Base-by-base conservation (phyloP, 2,888 invertebrate species). In the Stenichneumon culpator region DNA sequence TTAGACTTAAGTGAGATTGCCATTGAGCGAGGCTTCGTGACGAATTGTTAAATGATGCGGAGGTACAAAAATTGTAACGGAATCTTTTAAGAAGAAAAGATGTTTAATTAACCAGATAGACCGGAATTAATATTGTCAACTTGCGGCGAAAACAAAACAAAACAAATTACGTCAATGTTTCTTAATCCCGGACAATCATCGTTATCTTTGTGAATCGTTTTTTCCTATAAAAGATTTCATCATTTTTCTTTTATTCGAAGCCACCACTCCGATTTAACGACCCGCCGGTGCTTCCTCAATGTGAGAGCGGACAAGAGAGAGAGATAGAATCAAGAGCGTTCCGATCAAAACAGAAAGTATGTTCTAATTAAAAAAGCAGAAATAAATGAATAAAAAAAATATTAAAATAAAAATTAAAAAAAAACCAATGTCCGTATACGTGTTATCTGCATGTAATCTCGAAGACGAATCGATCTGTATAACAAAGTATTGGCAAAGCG, bases 281-380 rank as follows among this genome's bases (percentile, higher is more conserved):
- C n/a, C 28, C 63, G 63, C 32, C 28, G 32, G 28, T 28, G 7
- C n/a, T 63, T 32, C 7, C 16, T 63, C 28, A 2, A 63, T 16
- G 63, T 7, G 28, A 28, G 16, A 5, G 32, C 63, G 32, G n/a
- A 63, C 70, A 70, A 79, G 54, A 79, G 22, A 50, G 44, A 70
- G 54, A 80, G 70, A 81, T 50, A 50, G 79, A 78, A 86, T 79
- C 81, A 81, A 77, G 79, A 85, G 82, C 85, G 82, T 80, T 80
- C 72, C 73, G 79, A 86, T 86, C 85, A 86, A 86, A 86, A 86
- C 39, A 79, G 82, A 77, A 82, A 85, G 82, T 79, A 82, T 82
- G 79, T 82, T 82, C 47, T 68, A 74, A 79, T 85, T 47, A 68
- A 69, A 44, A 70, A 84, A 60, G 54, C 69, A 65, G 57, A 67